Evolutionary conservation across 2,888 invertebrate genomes (phyloP).

Genomic region (Willowsia nigromaculata): DNA sequence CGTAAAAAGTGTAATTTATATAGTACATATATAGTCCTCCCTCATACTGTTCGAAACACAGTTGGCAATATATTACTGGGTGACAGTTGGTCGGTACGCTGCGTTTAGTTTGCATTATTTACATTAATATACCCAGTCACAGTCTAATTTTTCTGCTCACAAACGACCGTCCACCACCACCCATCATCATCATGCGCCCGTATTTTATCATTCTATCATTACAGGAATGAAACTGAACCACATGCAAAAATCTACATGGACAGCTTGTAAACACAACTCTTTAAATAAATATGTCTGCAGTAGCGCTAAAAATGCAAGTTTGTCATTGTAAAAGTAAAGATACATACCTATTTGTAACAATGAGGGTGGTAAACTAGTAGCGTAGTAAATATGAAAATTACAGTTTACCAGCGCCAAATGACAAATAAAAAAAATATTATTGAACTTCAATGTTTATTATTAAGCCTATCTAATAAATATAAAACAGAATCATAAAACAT

Average conservation of each 20-base stretch:
- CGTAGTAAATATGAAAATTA: constrained; percentile 1
- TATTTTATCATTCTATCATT: neutral
- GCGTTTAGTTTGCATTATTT: constrained; percentile 21
- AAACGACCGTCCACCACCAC: constrained; percentile 20
- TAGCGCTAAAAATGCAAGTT: neutral
- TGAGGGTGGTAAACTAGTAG: constrained; percentile 19
- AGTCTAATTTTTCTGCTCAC: constrained; percentile 32
- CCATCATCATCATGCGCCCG: constrained; percentile 5
- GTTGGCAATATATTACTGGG: neutral
- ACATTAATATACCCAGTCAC: constrained; percentile 33
- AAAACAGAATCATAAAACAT: neutral
- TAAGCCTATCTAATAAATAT: neutral
- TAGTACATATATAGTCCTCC: neutral
- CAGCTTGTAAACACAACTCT: neutral
- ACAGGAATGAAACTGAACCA: neutral
- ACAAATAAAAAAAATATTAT: neutral
- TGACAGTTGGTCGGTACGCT: constrained; percentile 48
- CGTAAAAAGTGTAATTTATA: neutral
- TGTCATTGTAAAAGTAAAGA: neutral
- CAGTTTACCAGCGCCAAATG: neutral
- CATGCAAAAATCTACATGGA: neutral
- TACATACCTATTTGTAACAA: neutral
- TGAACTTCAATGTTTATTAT: neutral
- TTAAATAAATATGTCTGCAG: neutral
- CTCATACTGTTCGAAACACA: neutral